Base-by-base conservation (phyloP, 2,797 vertebrate species). In the Takifugu rubripes region DNA sequence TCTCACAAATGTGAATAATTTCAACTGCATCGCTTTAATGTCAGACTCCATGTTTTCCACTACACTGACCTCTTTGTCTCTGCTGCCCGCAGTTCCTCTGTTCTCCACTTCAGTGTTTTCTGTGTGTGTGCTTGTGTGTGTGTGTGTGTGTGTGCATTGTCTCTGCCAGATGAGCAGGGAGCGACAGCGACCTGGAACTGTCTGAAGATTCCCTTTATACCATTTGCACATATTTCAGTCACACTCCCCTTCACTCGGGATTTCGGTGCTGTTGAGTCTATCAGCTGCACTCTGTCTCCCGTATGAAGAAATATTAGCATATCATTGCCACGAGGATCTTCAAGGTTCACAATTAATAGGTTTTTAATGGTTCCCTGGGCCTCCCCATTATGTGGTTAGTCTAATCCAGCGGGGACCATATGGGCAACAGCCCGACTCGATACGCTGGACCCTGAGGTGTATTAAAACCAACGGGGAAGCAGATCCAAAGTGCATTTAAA, bases 1-100 rank as follows among this genome's bases (percentile, higher is more conserved):
- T 75, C 56, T 60, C 66, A 16, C 66, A 72, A 54, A 70, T 67
- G 65, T 47, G 44, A 79, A 54, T 25, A 65, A 81, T 75, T 72
- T 81, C 77, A 87, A 85, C 77, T 54, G 75, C 67, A 68, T 84
- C 64, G 77, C 76, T 89, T 90, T 77, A 82, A 84, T 84, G 86
- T 88, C 82, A 82, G 68, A 69, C 61, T 78, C 52, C 60, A 66
- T 88, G 81, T 88, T 88, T 86, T 88, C 70, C 81, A 77, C 75
- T 82, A 84, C 81, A 85, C 74, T 88, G 79, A 84, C 75, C 77
- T 79, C 78, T 90, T 91, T 89, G 86, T 89, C 84, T 88, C 69
- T 57, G 61, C 61, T 60, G 79, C 78, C 82, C 81, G 70, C 61
- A 86, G 69, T 81, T 55, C 54, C 66, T 77, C 63, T 64, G 36